Evolutionary conservation across 92 coral and sea anemone genomes (phyloP).

Genomic region (Umimayanthus chanpuru): DNA sequence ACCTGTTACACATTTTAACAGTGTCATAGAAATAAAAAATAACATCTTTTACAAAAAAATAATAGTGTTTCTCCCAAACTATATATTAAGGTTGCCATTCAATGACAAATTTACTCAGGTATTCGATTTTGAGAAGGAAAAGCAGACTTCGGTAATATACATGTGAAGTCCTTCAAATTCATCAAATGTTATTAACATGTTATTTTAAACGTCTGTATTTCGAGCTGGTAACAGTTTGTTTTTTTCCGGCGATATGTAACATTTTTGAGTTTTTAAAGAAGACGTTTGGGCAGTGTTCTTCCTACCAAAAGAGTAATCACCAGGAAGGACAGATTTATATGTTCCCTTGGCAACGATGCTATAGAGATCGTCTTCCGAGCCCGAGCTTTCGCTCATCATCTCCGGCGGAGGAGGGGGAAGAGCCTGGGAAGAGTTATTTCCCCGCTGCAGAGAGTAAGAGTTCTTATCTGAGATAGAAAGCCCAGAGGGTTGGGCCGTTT

Average conservation of each 20-base stretch:
- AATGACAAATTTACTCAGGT: neutral
- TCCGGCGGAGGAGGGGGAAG: constrained; percentile 81
- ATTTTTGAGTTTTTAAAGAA: constrained; percentile 23
- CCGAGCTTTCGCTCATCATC: constrained; percentile 80
- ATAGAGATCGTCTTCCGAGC: constrained; percentile 92
- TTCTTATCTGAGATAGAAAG: constrained; percentile 32
- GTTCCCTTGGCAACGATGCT: constrained; percentile 94
- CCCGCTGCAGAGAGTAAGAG: constrained; percentile 33
- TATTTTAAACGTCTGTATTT: constrained; percentile 37
- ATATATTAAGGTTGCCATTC: neutral
- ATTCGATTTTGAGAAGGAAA: constrained; percentile 35
- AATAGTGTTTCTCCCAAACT: neutral
- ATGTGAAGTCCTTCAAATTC: neutral
- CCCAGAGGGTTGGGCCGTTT: constrained; percentile 42
- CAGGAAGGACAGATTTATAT: constrained; percentile 77
- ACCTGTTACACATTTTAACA: neutral
- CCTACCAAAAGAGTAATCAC: constrained; percentile 44
- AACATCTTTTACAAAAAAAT: constrained; percentile 23
- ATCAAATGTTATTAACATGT: neutral
- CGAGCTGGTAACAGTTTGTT: constrained; percentile 32
- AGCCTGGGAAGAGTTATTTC: constrained; percentile 35
- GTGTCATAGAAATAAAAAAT: neutral
- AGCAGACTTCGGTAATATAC: neutral
- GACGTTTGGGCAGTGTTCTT: constrained; percentile 16
- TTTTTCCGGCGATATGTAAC: constrained; percentile 9